phyloP scores from a whole-genome alignment of 2,797 vertebrate species.

The Cynodonichthys magdalenae region DNA sequence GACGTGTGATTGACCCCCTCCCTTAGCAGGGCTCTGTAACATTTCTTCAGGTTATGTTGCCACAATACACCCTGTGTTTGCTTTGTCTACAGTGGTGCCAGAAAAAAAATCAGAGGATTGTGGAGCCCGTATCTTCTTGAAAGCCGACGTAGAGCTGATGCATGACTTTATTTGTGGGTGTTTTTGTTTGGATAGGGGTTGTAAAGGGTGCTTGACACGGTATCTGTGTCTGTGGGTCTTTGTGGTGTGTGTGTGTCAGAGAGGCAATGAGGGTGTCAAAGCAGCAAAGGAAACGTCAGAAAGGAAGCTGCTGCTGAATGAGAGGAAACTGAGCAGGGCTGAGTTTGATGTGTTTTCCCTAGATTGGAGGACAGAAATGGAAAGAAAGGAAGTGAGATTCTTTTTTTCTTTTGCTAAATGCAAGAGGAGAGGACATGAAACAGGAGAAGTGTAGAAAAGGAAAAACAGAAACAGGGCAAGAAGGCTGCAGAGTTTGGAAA shows the following conservation, averaged over 20 bases:
- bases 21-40: constrained; percentile 9
- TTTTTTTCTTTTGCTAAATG: not conserved
- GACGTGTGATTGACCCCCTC: not conserved
- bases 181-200: constrained; percentile 31
- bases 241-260: constrained; percentile 7
- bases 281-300: constrained; percentile 67
- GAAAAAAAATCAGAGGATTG: constrained; percentile 50
- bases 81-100: constrained; percentile 58
- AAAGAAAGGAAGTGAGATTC: constrained; percentile 22
- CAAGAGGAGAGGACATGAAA: not conserved
- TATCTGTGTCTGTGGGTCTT: constrained; percentile 8
- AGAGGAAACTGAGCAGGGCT: constrained; percentile 70
- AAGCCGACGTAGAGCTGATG: constrained; percentile 55
- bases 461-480: not conserved
- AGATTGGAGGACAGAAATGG: constrained; percentile 29
- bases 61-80: constrained; percentile 67
- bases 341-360: constrained; percentile 65
- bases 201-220: constrained; percentile 10
- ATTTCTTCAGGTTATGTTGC: constrained; percentile 42
- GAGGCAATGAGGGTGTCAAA: constrained; percentile 56
- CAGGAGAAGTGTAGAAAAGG: constrained; percentile 5
- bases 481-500: not conserved
- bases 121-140: constrained; percentile 26
- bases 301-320: constrained; percentile 77
- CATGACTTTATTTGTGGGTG: constrained; percentile 52